Conservation (phyloP, 2,888 invertebrate species). For the Lepas anatifera region DNA sequence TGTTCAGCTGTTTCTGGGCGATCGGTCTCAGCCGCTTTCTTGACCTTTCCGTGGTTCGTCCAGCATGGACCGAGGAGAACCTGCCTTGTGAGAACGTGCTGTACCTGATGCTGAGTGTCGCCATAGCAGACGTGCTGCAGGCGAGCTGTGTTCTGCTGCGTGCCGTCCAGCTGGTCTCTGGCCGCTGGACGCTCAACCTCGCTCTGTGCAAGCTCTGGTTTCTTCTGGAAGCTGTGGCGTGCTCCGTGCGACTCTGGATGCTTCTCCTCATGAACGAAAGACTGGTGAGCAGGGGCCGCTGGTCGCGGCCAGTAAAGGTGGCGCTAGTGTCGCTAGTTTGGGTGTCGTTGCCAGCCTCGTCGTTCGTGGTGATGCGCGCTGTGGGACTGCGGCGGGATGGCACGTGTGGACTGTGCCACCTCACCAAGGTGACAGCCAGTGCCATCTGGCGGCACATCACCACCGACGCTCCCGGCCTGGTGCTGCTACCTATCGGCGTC, state of each 20-base stretch:
- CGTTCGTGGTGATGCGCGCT: neutral
- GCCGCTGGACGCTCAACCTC: neutral
- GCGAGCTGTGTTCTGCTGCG: neutral
- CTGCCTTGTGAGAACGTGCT: slow-evolving; percentile 3
- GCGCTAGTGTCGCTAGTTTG: neutral
- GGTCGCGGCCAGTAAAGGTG: neutral
- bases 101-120: slow-evolving; percentile 2
- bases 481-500: neutral
- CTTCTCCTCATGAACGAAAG: neutral
- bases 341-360: neutral
- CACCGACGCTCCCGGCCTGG: neutral
- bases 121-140: neutral
- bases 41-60: neutral
- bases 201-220: neutral
- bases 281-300: neutral
- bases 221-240: neutral
- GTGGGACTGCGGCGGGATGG: neutral
- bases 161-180: neutral
- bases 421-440: neutral
- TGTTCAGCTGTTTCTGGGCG: neutral
- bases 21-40: neutral
- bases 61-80: neutral
- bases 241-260: neutral
- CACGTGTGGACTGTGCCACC: neutral
- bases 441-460: neutral